These are phyloP conservation scores for Polyommatus iphigenia DNA, from an alignment of 2,888 invertebrate species.

Conservation along the genomic window DNA sequence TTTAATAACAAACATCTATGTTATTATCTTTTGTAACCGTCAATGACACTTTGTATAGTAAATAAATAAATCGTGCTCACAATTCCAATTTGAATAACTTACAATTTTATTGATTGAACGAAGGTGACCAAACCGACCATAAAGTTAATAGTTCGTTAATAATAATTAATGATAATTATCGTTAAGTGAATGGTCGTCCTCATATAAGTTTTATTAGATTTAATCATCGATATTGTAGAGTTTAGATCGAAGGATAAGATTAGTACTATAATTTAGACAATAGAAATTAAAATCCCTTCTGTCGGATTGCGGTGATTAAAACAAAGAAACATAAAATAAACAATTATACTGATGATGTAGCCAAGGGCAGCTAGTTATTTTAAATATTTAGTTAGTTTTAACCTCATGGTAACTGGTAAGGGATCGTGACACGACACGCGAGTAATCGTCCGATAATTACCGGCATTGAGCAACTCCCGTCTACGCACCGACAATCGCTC, in stretches of 20 bases:
- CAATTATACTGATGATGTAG: neutral
- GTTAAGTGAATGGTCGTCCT: neutral
- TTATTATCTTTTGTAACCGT: neutral
- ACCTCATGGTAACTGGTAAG: neutral
- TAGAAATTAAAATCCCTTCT: neutral
- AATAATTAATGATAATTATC: neutral
- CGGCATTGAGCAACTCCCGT: constrained; percentile 13
- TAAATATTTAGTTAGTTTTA: constrained; percentile 22
- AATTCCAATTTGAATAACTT: neutral
- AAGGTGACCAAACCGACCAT: neutral
- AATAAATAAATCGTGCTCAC: constrained; percentile 7
- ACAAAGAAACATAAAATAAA: constrained; percentile 5
- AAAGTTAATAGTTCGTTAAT: neutral
- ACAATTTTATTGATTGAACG: neutral
- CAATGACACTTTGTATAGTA: neutral
- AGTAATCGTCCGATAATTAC: constrained; percentile 23
- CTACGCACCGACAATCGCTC: neutral
- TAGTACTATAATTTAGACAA: neutral
- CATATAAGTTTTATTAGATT: neutral
- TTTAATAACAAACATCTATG: neutral
- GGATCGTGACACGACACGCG: constrained; percentile 4
- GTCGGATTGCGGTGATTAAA: neutral
- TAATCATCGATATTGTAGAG: neutral
- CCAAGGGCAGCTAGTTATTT: constrained; percentile 14
- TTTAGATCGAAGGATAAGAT: neutral